A percentile compares a stretch with the other conserved stretches of the same genome.
phyloP scores from a whole-genome alignment of 2,888 invertebrate species.

The Drosophila borealis region DNA sequence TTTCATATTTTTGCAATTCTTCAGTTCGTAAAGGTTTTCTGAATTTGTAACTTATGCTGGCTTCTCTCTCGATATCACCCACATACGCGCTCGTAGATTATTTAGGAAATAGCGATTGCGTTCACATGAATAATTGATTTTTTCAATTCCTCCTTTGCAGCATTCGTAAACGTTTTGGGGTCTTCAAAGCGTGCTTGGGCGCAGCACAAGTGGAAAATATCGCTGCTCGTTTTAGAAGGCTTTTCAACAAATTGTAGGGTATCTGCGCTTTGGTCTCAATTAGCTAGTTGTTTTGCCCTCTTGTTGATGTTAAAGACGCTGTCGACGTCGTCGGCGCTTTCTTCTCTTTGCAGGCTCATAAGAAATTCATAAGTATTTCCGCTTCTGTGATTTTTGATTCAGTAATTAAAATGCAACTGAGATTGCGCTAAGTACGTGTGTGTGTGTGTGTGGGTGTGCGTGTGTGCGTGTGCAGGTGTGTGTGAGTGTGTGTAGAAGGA shows the following conservation, averaged over 20 bases:
- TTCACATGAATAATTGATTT: no score
- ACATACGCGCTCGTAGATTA: no score
- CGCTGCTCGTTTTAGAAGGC: no score
- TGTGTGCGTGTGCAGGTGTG: slow-evolving; percentile 8
- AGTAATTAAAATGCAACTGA: slow-evolving; percentile 84
- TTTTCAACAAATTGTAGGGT: not conserved
- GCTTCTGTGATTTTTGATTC: slow-evolving; percentile 82
- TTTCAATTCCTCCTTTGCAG: no score
- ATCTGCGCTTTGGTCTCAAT: not conserved
- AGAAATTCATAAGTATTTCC: slow-evolving; percentile 84
- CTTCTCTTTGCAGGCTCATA: slow-evolving; percentile 74
- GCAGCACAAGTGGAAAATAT: no score
- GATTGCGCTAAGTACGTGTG: slow-evolving; percentile 57
- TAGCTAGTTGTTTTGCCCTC: slow-evolving; percentile 2
- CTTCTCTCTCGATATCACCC: no score
- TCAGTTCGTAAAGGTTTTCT: no score
- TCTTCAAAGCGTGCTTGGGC: no score
- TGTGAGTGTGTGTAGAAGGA: slow-evolving; percentile 30
- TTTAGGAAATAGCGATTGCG: no score
- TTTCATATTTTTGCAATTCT: no score
- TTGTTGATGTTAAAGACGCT: slow-evolving; percentile 44
- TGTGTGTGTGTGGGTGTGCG: slow-evolving; percentile 13
- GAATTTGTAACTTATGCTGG: no score
- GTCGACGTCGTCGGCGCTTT: slow-evolving; percentile 47
- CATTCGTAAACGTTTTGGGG: no score